Conservation (phyloP, 2,888 invertebrate species). For the Coelinius sp. region DNA sequence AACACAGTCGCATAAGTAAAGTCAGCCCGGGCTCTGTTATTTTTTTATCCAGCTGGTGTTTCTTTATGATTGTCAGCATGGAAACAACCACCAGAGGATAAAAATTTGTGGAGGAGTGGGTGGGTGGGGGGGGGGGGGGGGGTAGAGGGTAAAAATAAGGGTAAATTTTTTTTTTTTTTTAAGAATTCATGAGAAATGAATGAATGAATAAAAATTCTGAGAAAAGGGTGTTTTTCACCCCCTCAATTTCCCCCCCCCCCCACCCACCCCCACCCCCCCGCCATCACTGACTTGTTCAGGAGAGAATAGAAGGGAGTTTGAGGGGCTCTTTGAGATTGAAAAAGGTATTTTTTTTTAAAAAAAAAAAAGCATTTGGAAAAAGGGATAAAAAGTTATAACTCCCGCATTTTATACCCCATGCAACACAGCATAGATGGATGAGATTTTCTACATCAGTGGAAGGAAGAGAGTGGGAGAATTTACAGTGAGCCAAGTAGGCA, state of each 20-base stretch:
- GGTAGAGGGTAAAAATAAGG: neutral
- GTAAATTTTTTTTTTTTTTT: too few relatives aligned
- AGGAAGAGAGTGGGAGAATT: neutral
- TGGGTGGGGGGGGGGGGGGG: neutral
- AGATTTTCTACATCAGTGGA: neutral
- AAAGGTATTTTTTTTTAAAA: too few relatives aligned
- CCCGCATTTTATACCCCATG: conserved; percentile 28
- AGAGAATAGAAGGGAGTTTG: too few relatives aligned
- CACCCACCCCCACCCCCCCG: too few relatives aligned
- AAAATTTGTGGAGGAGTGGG: neutral
- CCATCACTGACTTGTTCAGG: too few relatives aligned
- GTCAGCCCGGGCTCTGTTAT: neutral
- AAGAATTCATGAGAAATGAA: too few relatives aligned
- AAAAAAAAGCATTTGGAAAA: conserved; percentile 7
- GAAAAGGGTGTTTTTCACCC: too few relatives aligned
- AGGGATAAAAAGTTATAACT: conserved; percentile 17
- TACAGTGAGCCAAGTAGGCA: conserved; percentile 17
- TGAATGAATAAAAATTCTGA: too few relatives aligned
- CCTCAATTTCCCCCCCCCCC: too few relatives aligned
- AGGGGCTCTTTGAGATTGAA: too few relatives aligned
- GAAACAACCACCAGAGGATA: neutral
- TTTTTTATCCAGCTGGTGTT: neutral
- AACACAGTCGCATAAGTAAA: neutral
- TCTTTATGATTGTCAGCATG: neutral
- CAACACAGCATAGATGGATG: conserved; percentile 15